Evolutionary conservation across 2,797 vertebrate genomes (phyloP), one percentile per base, ranked within the genome.

Genomic region (Simalia tracyae): DNA sequence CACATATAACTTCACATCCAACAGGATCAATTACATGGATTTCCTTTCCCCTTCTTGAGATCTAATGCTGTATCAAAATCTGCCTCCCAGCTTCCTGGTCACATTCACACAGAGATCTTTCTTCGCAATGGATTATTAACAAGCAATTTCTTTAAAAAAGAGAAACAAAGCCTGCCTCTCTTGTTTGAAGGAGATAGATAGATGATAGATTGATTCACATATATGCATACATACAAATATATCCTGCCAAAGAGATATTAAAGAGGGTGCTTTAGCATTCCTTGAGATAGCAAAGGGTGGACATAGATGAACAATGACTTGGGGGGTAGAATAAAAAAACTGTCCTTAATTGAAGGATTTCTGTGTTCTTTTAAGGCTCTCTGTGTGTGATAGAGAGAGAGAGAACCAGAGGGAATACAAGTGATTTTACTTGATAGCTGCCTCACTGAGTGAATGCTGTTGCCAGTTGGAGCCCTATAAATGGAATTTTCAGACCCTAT

Each of bases 401-500:
- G 17, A 4, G 12, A 1, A 81, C 22, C 7, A 24, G 46, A 46
- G 50, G 26, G 9, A 59, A 56, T 36, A 22, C 59, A 88, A n/a
- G 4, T 9, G 12, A 91, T 57, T 86, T 5, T 60, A 76, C 8
- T 61, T 72, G 26, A 26, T 36, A 63, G 19, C 42, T 64, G n/a
- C 59, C 22, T 87, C 42, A 36, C 66, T 31, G n/a, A 50, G 19
- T 60, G 19, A 72, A 59, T 60, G 36, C 9, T 12, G 57, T 56
- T 57, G 24, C 26, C 12, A 17, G 9, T 92, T 94, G 89, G 2
- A 95, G 54, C 12, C 90, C 92, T 66, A 89, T 1, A 57, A 57
- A 95, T n/a, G 68, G 90, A 92, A 14, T 94, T 94, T 66, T 94
- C 46, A 95, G 92, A 93, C 94, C 42, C 22, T 89, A 1, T 84